Base-by-base conservation (phyloP, 2,888 invertebrate species). In the Amphipoea oculea region DNA sequence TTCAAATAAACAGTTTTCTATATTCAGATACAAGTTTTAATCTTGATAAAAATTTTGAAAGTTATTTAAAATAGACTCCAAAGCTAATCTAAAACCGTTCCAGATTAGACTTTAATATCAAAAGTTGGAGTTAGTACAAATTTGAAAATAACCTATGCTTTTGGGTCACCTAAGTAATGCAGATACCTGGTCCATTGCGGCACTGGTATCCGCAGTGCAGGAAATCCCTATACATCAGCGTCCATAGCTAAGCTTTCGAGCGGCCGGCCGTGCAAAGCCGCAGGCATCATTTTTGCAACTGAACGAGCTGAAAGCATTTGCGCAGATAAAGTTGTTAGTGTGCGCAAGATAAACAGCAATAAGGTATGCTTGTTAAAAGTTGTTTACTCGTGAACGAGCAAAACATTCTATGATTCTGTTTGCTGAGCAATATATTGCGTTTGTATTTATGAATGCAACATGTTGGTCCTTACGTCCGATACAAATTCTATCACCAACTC, bases 121-220 rank as follows among this genome's bases (percentile, higher is more conserved):
- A 68, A 80, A 48, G 7, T 42, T 7, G 20, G n/a, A 14, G n/a
- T 9, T 29, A 7, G 23, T 17, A 40, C 29, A 2, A 0, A 69
- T 51, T 83, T 17, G 7, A 51, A 65, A 67, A 77, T 69, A 23
- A 42, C 23, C 57, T 40, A 65, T 23, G 6, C 73, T 83, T 75
- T 74, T 63, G 60, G 45, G n/a, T 7, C 45, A 78, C 29, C 67
- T 83, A 51, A 48, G 68, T 78, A 79, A 81, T 83, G 81, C 83
- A 67, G 73, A 80, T 75, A 76, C 74, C 66, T 76, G 73, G 67
- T 71, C 76, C 78, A 76, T 67, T 84, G 82, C 85, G 78, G 83
- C 73, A 87, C 72, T 79, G 60, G 81, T 76, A 89, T 87, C 90
- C 66, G 89, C 89, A 89, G 69, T 89, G 89, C 89, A 87, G 89